phyloP scores from a whole-genome alignment of 35 echinoderm and acorn worm species.

The Lytechinus pictus region DNA sequence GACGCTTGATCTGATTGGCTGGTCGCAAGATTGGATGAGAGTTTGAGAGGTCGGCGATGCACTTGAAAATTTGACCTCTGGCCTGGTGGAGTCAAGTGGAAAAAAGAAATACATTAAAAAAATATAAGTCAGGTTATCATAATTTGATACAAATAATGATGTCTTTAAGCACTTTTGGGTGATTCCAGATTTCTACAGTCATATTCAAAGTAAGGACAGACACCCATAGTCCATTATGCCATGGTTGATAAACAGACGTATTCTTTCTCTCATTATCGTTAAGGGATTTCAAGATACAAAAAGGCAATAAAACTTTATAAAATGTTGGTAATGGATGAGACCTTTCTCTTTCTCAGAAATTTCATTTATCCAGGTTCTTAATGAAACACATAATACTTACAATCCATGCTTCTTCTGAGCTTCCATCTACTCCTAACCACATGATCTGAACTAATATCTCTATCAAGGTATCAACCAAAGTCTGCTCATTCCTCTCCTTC shows the following conservation, averaged over 20 bases:
- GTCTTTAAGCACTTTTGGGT: not conserved
- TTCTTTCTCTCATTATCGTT: not conserved
- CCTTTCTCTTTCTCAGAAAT: no score
- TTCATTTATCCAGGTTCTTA: no score
- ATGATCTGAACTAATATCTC: constrained; percentile 85
- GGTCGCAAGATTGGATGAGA: constrained; percentile 74
- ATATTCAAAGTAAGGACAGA: not conserved
- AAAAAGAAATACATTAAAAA: not conserved
- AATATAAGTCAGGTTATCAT: no score
- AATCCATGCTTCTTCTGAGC: constrained; percentile 85
- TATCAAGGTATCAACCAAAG: constrained; percentile 84
- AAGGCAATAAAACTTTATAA: no score
- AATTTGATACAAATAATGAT: not conserved
- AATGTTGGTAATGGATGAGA: no score
- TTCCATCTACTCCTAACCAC: constrained; percentile 86
- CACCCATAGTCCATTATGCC: not conserved
- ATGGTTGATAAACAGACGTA: not conserved
- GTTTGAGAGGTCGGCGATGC: constrained; percentile 61
- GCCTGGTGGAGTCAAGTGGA: constrained; percentile 52
- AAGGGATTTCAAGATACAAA: not conserved
- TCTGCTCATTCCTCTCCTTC: constrained; percentile 70
- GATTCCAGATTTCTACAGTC: not conserved
- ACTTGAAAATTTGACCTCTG: constrained; percentile 85
- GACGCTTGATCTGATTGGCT: constrained; percentile 71
- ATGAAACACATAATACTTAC: constrained; percentile 52